These are phyloP conservation scores for Adelphocoris suturalis DNA, from an alignment of 2,888 invertebrate species.

Conservation along the genomic window DNA sequence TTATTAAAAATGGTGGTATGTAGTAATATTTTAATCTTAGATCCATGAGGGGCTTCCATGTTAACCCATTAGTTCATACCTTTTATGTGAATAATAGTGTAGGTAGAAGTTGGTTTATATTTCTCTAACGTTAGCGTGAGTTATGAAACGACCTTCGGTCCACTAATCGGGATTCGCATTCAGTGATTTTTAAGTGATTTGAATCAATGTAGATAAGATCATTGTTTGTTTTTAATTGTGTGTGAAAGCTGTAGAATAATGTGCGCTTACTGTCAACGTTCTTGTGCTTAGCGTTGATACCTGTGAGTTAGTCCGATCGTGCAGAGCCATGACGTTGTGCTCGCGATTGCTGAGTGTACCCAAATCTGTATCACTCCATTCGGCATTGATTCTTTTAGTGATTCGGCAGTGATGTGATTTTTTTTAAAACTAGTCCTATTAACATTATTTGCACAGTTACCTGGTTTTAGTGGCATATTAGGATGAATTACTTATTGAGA, in stretches of 20 bases:
- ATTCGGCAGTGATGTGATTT: background rate
- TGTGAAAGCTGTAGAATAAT: too few species aligned
- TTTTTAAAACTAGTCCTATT: background rate
- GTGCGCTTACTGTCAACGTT: background rate
- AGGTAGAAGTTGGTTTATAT: background rate
- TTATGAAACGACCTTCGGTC: background rate
- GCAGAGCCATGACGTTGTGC: background rate
- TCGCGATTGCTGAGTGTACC: background rate
- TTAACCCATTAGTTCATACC: background rate
- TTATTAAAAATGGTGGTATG: too few species aligned
- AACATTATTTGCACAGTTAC: background rate
- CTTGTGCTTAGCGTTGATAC: background rate
- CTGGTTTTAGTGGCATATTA: background rate
- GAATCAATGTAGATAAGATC: too few species aligned
- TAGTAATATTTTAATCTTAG: too few species aligned
- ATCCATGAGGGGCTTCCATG: too few species aligned
- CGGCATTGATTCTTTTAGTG: background rate
- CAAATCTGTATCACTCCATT: background rate
- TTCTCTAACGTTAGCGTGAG: background rate
- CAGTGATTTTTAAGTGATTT: too few species aligned
- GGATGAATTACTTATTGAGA: constrained; percentile 1
- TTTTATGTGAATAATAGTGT: background rate
- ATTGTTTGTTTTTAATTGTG: too few species aligned
- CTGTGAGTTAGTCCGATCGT: background rate
- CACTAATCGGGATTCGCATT: too few species aligned